Evolutionary conservation across 2,888 invertebrate species (phyloP), one percentile per base, ranked within the genome.

Genomic region (Petrophora chlorosata): DNA sequence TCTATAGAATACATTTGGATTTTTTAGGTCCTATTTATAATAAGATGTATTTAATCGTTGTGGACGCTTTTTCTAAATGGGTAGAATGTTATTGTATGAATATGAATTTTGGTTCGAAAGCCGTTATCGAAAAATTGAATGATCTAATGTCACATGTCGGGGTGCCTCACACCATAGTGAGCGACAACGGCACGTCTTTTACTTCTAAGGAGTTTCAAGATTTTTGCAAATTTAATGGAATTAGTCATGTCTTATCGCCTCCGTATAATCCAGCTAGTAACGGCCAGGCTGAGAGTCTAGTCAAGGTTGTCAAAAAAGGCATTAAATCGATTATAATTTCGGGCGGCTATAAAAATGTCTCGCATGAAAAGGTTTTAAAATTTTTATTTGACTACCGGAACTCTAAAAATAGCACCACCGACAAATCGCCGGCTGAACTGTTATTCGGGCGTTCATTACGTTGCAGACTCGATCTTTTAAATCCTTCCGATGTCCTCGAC

Each of bases 151-250:
- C 32, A 7, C 29, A 15, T n/a, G 29, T 38, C n/a, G 44, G 44
- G 2, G 3, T 45, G 3, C 54, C 56, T 0, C 26, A 57, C 1
- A 60, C 49, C 0, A 12, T 64, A 5, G 59, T 62, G 1, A 61
- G 46, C 32, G 62, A 63, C 22, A 62, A 63, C 33, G 59, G 57
- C 0, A 54, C 56, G 4, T 33, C 56, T 1, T 63, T 65, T 8
- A 19, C 32, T 0, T 59, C 56, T 0, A 4, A 12, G 0, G 53
- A 59, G 5, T 63, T 65, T 44, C 4, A 39, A 13, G 5, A 43
- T 0, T 65, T 61, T 45, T 60, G 61, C 16, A 9, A 0, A n/a
- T 7, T 19, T 1, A 64, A 64, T 17, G 62, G 60, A 2, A 60
- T 65, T 5, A 9, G 7, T 0, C 63, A 61, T 13, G 4, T 62